A percentile compares a stretch with the other conserved stretches of the same genome.
Evolutionary conservation across 2,797 vertebrate genomes (phyloP).

Genomic region (Nannoperca australis): DNA sequence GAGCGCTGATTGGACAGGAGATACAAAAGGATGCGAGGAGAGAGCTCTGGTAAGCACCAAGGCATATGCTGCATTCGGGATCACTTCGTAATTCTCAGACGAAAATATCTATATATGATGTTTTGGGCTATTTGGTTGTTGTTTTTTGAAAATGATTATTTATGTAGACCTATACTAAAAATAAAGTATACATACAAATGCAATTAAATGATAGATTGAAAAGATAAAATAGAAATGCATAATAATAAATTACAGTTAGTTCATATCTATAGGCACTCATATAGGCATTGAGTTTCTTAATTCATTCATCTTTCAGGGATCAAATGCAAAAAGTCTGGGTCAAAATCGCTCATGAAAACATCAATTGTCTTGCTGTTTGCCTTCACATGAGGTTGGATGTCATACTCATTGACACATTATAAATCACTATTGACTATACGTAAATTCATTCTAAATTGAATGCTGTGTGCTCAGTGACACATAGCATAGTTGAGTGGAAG

Average conservation of each 20-base stretch:
- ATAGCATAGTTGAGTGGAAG: background rate
- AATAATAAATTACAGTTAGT: background rate
- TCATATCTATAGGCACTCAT: background rate
- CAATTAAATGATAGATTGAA: background rate
- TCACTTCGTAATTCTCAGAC: slow-evolving; percentile 4
- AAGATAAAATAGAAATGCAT: background rate
- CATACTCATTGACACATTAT: background rate
- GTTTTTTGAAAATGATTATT: background rate
- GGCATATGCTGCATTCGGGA: slow-evolving; percentile 1
- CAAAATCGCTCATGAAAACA: background rate
- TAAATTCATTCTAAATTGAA: background rate
- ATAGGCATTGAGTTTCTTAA: no score
- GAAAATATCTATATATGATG: background rate
- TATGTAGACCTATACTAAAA: background rate
- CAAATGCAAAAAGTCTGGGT: background rate
- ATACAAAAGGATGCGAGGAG: slow-evolving; percentile 78
- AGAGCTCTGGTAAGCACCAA: slow-evolving; percentile 40
- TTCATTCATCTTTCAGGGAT: background rate
- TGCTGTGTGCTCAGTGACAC: background rate
- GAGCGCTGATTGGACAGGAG: slow-evolving; percentile 71
- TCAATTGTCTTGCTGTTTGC: background rate
- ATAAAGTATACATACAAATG: background rate
- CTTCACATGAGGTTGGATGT: background rate
- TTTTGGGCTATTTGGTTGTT: background rate
- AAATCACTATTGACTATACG: background rate